Evolutionary conservation across 2,888 invertebrate species (phyloP).

Genomic region (Drosophila kambysellisi): DNA sequence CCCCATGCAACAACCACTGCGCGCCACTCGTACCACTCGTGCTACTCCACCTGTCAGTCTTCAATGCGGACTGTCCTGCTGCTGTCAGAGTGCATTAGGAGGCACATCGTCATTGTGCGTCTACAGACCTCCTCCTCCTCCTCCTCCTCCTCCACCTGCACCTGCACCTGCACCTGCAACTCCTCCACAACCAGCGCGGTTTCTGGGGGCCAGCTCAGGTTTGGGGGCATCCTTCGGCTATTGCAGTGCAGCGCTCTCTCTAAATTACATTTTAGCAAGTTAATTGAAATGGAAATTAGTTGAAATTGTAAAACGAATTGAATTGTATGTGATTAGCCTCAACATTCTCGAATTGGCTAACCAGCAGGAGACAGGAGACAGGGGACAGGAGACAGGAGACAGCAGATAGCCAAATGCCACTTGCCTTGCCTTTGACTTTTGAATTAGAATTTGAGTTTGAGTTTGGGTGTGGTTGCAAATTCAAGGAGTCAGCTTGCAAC

Average conservation of each 20-base stretch:
- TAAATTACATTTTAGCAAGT: conserved; percentile 84
- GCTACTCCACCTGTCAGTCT: conserved; percentile 18
- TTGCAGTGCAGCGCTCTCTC: conserved; percentile 48
- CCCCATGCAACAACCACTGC: not conserved
- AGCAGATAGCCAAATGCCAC: not conserved
- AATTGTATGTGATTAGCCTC: conserved; percentile 83
- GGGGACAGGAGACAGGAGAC: conserved; percentile 6
- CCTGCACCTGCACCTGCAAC: no score
- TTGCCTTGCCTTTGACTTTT: not conserved
- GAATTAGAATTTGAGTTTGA: conserved; percentile 16
- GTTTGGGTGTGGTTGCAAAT: not conserved
- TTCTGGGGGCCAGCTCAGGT: conserved; percentile 23
- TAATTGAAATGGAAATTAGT: conserved; percentile 85
- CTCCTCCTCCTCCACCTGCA: no score
- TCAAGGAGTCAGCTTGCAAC: conserved; percentile 4
- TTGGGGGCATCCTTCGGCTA: conserved; percentile 10
- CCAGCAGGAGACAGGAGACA: conserved; percentile 39
- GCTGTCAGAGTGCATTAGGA: conserved; percentile 42
- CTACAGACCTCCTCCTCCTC: not conserved
- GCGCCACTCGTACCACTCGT: not conserved
- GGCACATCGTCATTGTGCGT: conserved; percentile 53
- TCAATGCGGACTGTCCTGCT: conserved; percentile 36
- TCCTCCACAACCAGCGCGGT: conserved; percentile 13
- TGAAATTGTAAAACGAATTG: conserved; percentile 84
- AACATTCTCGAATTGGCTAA: conserved; percentile 81